Conservation (phyloP, 2,113 vertebrate species). For the Neotoma lepida region DNA sequence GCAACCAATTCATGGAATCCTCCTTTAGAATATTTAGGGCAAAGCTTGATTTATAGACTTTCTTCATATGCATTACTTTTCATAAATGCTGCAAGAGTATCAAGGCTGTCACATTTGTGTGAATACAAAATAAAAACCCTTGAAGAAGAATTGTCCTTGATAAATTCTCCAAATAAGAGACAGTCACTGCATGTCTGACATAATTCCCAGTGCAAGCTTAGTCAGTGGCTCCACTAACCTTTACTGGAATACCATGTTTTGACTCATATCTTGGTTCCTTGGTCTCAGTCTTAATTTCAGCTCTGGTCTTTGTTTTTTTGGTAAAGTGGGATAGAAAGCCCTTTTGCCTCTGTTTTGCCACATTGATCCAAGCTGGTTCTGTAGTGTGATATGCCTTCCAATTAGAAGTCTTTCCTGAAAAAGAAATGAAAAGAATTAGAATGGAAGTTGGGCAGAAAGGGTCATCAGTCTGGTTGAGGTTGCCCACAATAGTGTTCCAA, state of each 20-base stretch:
- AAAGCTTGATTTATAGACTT: constrained; percentile 25
- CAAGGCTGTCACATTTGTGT: not conserved
- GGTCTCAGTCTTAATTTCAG: constrained; percentile 71
- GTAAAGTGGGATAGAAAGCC: constrained; percentile 85
- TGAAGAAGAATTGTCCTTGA: not conserved
- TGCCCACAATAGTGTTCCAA: not conserved
- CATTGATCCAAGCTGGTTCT: constrained; percentile 90
- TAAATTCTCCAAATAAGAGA: constrained; percentile 11
- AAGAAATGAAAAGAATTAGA: constrained; percentile 67
- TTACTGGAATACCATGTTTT: not conserved
- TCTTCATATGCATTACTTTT: constrained; percentile 10
- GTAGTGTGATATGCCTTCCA: constrained; percentile 65
- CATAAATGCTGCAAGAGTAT: not conserved
- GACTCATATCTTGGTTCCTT: not conserved
- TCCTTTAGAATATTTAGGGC: constrained; percentile 42
- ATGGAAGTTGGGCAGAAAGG: constrained; percentile 48
- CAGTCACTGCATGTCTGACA: not conserved
- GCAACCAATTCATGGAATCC: constrained; percentile 27
- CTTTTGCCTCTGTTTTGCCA: constrained; percentile 91
- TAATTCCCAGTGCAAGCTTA: not conserved
- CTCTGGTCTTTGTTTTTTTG: constrained; percentile 78
- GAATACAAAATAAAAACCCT: not conserved
- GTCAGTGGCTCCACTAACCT: not conserved
- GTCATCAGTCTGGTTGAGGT: constrained; percentile 43
- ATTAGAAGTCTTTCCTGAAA: constrained; percentile 77